Evolutionary conservation across 2,888 invertebrate species (phyloP), one percentile per base, ranked within the genome.

Genomic region (Itoplectis maculator): DNA sequence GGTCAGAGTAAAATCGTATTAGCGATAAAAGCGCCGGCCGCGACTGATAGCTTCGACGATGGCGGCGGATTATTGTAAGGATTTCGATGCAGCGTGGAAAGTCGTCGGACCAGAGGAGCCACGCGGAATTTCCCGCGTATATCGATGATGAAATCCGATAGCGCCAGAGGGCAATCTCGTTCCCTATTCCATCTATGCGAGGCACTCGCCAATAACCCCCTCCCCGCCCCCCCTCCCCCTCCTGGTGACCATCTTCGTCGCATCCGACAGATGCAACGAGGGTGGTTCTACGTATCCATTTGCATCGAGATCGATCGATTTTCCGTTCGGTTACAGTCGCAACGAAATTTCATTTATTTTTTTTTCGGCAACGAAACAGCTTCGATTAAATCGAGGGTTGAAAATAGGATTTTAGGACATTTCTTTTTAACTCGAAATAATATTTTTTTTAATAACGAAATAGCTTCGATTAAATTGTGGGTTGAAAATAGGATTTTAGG

Each of bases 151-250:
- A 74, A 73, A 74, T 65, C 37, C 56, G 73, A 73, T 72, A 73
- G 74, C n/a, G 65, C 78, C 54, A 54, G 54, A 73, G 51, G 69
- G 77, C 63, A 78, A 74, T 78, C 69, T 74, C 54, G 47, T 74
- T 74, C 29, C 7, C 65, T 54, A 69, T 63, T 63, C 45, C 51
- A 65, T 56, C 51, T 29, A 74, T 74, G 59, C 69, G 15, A 54
- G 78, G 78, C 74, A 82, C 74, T 78, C 74, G 35, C 47, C 35
- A 51, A 78, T 81, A 65, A 70, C 51, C 59, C n/a, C n/a, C n/a
- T n/a, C n/a, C n/a, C n/a, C n/a, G n/a, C n/a, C n/a, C n/a, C n/a
- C n/a, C n/a, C n/a, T n/a, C n/a, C n/a, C n/a, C n/a, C n/a, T n/a
- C n/a, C n/a, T 42, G 42, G 45, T 37, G 56, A 56, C 47, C 35